Evolutionary conservation across 2,113 vertebrate genomes (phyloP), one percentile per base, ranked within the genome.

Genomic region (Bambusicola thoracicus): DNA sequence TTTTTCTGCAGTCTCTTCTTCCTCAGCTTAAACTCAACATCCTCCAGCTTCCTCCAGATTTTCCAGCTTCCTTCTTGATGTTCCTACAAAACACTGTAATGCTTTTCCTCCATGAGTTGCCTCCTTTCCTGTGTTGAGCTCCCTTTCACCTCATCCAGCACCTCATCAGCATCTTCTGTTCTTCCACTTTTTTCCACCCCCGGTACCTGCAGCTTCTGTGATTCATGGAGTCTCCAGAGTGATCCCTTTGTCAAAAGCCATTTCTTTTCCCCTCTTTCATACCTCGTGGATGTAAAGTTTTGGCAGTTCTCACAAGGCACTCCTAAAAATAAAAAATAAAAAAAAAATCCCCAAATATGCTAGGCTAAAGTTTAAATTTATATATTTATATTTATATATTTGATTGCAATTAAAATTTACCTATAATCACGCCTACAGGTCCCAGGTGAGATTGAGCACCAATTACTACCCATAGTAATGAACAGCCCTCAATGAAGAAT

Each of bases 1-100:
- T 46, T 72, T 79, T 48, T 18, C 22, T 69, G 3, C 25, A 44
- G 2, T 22, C 8, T 81, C 62, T 48, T 88, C 17, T 21, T 67
- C 25, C 48, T 81, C 30, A 41, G 0, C 29, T 13, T 49, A 41
- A 72, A 56, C 15, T 78, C 49, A 44, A 68, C n/a, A 72, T 8
- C 3, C 4, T 78, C 18, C 36, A 49, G 18, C 41, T 55, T 67
- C 34, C 56, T 59, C 29, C 24, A 72, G 24, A 6, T 73, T 73
- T 87, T 81, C 48, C 20, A 66, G 21, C 36, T 70, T 85, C 16
- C 12, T 81, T n/a, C 7, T 14, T 63, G 20, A 36, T 13, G 16
- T 30, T 91, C 7, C 34, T 41, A 53, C 48, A 83, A 81, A 24
- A 27, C 6, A 8, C 0, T 0, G 36, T 15, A 27, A 36, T 25